Evolutionary conservation across 1,140 invertebrate species (phyloP), one percentile per base, ranked within the genome.

Genomic region (Dryas iulia): DNA sequence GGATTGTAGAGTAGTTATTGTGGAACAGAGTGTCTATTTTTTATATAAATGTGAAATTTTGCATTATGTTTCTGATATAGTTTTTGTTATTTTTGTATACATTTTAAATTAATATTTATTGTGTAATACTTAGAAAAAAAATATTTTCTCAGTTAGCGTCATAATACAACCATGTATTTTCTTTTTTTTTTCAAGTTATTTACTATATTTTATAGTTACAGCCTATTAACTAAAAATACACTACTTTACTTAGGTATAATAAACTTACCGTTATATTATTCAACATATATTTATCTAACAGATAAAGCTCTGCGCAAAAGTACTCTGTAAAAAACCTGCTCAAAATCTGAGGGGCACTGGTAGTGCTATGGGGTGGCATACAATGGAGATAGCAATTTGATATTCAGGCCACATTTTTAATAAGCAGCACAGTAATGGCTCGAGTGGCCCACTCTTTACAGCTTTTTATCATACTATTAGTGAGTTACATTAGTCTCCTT

Each of bases 401-500:
- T 92, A 92, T 92, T 89, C 86, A 85, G 88, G 90, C 88, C 90
- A 92, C 90, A 92, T 92, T 92, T 92, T 92, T 92, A 91, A 92
- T 92, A 91, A 91, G 88, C 79, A 77, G 60, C 39, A 63, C 69
- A 65, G 74, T 86, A 88, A 87, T 87, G 84, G 81, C 61, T 77
- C 61, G 78, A 77, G 77, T 81, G 74, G 85, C 83, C 83, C 81
- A 84, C 83, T 83, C 72, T 85, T 87, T 79, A 84, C 79, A 78
- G 79, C 74, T 84, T 84, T 87, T 84, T 83, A 81, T 81, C 81
- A 69, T 73, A 76, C 80, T 76, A 83, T 86, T 86, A 87, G 68
- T 39, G 72, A 74, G 71, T 70, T 72, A 74, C 70, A 69, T 72
- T 63, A 66, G 21, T 24, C 21, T 60, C 8, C 7, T 47, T 47